Evolutionary conservation across 2,113 vertebrate genomes (phyloP).

Genomic region (Vulpes lagopus): DNA sequence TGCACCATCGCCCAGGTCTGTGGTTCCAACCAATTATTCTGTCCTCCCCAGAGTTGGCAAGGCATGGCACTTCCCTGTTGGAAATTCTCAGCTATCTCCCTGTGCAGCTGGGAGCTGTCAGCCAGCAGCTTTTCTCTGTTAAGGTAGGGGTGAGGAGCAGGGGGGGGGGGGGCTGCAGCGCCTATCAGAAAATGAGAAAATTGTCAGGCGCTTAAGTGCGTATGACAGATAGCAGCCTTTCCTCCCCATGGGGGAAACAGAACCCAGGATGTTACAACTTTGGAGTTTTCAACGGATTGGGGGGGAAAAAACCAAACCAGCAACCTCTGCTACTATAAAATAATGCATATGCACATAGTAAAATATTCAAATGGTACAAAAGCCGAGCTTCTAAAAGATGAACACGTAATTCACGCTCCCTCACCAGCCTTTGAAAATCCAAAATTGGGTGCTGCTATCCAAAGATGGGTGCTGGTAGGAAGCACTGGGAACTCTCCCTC

Average conservation of each 20-base stretch:
- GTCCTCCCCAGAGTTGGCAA: conserved; percentile 30
- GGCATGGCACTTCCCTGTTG: conserved; percentile 61
- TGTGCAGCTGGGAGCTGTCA: conserved; percentile 64
- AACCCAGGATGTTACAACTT: conserved; percentile 65
- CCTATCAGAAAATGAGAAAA: conserved; percentile 83
- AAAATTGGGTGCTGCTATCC: background rate
- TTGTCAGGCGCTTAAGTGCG: conserved; percentile 66
- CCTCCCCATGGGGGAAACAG: conserved; percentile 55
- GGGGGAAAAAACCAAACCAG: background rate
- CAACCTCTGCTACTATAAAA: conserved; percentile 18
- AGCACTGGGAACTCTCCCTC: background rate
- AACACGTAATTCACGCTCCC: background rate
- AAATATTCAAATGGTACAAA: background rate
- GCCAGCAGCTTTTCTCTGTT: conserved; percentile 61
- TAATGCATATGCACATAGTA: background rate
- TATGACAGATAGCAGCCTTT: conserved; percentile 62
- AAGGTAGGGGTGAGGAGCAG: background rate
- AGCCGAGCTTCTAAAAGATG: background rate
- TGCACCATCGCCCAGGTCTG: background rate
- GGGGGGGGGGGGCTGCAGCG: background rate
- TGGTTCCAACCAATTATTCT: conserved; percentile 17
- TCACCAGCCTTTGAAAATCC: background rate
- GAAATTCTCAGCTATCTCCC: conserved; percentile 75
- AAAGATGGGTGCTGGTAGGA: rapidly evolving
- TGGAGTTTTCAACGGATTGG: conserved; percentile 69